These are phyloP conservation scores for Aspidiotus rigidus DNA, from an alignment of 2,888 invertebrate species.

Conservation along the genomic window DNA sequence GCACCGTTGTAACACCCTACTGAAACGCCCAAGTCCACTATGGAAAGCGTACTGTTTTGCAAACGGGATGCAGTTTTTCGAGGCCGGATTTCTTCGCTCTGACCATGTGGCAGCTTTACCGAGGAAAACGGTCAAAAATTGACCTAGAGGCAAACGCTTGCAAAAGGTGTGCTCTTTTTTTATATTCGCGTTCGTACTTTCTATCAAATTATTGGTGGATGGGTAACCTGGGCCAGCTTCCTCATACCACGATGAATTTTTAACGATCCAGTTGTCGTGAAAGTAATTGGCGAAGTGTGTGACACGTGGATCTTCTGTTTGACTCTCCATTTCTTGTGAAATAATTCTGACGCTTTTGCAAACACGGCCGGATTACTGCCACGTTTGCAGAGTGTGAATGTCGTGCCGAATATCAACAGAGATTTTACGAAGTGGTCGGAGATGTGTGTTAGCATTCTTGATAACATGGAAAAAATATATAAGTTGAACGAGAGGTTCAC, in stretches of 20 bases:
- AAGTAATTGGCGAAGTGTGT: conserved; percentile 15
- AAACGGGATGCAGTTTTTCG: not conserved
- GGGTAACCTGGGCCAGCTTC: conserved; percentile 10
- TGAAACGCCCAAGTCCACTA: not conserved
- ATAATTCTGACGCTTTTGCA: conserved; percentile 14
- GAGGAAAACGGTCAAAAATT: not conserved
- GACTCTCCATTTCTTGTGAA: conserved; percentile 11
- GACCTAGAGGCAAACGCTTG: conserved; percentile 19
- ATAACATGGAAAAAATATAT: too few relatives aligned
- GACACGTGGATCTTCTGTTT: conserved; percentile 1
- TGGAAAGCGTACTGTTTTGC: not conserved
- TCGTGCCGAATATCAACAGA: not conserved
- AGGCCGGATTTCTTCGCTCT: not conserved
- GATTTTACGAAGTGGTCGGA: not conserved
- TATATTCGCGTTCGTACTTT: conserved; percentile 25
- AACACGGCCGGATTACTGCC: not conserved
- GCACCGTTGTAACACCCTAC: not conserved
- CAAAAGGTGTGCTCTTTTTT: conserved; percentile 19
- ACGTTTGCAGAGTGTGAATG: conserved; percentile 15
- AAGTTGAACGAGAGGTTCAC: too few relatives aligned
- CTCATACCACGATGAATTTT: conserved; percentile 8
- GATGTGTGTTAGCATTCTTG: too few relatives aligned
- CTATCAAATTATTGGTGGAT: conserved; percentile 21
- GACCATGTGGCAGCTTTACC: not conserved
- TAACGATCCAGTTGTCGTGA: not conserved